Evolutionary conservation across 2,797 vertebrate genomes (phyloP), one percentile per base, ranked within the genome.

Genomic region (Lates japonicus): DNA sequence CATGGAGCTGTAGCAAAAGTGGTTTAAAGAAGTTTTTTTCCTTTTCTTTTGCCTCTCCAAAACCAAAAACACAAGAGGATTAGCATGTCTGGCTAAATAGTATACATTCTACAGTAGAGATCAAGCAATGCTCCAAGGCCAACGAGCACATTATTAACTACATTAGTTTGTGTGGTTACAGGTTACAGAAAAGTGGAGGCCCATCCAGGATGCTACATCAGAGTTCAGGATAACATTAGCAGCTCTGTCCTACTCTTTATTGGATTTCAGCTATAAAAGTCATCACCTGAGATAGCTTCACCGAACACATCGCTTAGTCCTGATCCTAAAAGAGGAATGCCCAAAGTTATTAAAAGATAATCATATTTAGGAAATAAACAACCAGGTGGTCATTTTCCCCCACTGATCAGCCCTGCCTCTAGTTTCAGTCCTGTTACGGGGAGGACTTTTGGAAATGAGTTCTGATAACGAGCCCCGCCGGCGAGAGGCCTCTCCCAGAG

Each of bases 381-480:
- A 14, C 61, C 52, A 37, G 37, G 11, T 52, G 48, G 59, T 35
- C 64, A 7, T 42, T 78, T 51, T 20, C 19, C 37, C 4, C 20
- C 11, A 31, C 14, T 44, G 0, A 8, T 31, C 33, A 58, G 58
- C 33, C 54, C 48, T n/a, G 11, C 44, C 5, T 31, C 29, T 20
- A n/a, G 42, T 51, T 71, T 51, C 76, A 74, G 17, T 25, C 8
- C 52, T 63, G 13, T 70, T 48, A 70, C 74, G 68, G 76, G 42
- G 60, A 83, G 73, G 62, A 69, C 65, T 82, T 62, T 76, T 74
- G 70, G 74, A 86, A 80, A 66, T 78, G 37, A 88, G 86, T 83
- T 86, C 60, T 75, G 76, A 90, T 91, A 76, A 71, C 66, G 22
- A 66, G 72, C 78, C 25, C 78, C 79, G 74, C 73, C 75, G 51